A percentile compares a stretch with the other conserved stretches of the same genome.
These are phyloP conservation scores for Dromiciops gliroides DNA, from an alignment of 2,113 vertebrate genomes.

Conservation along the genomic window DNA sequence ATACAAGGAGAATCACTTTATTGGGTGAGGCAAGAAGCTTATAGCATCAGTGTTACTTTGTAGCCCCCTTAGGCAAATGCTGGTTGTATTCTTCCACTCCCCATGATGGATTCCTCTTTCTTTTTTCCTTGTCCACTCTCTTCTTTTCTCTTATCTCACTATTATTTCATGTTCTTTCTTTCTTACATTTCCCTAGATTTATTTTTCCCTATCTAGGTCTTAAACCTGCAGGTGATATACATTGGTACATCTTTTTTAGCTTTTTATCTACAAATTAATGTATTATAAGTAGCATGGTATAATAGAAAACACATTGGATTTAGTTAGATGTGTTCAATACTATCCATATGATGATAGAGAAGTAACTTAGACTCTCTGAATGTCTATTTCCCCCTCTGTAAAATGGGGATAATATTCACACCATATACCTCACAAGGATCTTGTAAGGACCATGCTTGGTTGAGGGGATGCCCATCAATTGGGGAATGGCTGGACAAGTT, in stretches of 20 bases:
- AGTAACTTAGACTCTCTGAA: neutral
- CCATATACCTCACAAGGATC: neutral
- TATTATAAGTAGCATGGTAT: neutral
- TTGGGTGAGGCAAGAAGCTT: no score
- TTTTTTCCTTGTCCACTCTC: neutral
- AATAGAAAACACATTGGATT: neutral
- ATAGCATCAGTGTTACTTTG: no score
- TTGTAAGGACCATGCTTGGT: neutral
- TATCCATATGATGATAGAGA: neutral
- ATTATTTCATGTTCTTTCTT: neutral
- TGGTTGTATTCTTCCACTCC: neutral
- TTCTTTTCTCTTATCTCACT: neutral
- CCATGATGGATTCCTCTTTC: neutral
- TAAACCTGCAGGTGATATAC: neutral
- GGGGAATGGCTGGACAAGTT: no score
- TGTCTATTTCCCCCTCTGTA: neutral
- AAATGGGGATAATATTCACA: neutral
- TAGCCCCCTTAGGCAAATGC: neutral
- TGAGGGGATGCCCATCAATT: no score
- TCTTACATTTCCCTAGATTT: no score
- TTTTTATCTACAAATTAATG: neutral
- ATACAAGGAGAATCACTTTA: no score
- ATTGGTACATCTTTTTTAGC: neutral
- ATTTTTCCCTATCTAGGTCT: neutral
- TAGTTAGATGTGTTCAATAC: neutral